Evolutionary conservation across 2,797 vertebrate genomes (phyloP).

Genomic region (Hylomyscus alleni): DNA sequence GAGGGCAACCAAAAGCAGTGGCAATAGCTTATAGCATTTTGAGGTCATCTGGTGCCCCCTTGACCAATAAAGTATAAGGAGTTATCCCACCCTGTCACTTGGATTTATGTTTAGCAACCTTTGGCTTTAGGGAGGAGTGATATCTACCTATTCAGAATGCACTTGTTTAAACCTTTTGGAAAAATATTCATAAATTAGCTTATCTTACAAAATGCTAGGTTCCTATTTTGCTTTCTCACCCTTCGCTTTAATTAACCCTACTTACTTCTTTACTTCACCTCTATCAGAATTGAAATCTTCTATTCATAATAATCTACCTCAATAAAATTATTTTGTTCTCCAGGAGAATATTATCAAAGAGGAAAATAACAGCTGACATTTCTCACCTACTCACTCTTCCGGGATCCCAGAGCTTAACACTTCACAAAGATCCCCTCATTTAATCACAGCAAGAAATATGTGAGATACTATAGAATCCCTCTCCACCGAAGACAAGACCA

Average conservation of each 20-base stretch:
- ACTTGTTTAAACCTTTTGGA: not conserved
- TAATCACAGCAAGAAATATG: slow-evolving; percentile 40
- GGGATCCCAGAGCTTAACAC: not conserved
- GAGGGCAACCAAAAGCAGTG: not conserved
- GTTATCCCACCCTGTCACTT: not conserved
- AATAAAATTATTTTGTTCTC: not conserved
- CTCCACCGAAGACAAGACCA: slow-evolving; percentile 1
- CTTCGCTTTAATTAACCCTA: not conserved
- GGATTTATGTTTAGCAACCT: not conserved
- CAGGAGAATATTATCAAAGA: not conserved
- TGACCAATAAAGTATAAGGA: not conserved
- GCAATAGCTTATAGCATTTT: not conserved
- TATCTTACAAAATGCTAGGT: not conserved
- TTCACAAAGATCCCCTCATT: slow-evolving; percentile 5
- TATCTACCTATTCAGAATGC: not conserved
- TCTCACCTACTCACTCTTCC: not conserved
- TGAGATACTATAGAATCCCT: not conserved
- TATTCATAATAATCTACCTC: not conserved
- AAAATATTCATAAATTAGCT: not conserved
- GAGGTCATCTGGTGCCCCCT: not conserved
- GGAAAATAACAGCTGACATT: not conserved
- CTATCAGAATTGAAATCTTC: not conserved
- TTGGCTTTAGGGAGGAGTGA: not conserved
- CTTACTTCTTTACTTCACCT: not conserved
- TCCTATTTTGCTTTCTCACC: not conserved